Evolutionary conservation across 2,113 vertebrate genomes (phyloP), one percentile per base, ranked within the genome.

Genomic region (Glareola pratincola): DNA sequence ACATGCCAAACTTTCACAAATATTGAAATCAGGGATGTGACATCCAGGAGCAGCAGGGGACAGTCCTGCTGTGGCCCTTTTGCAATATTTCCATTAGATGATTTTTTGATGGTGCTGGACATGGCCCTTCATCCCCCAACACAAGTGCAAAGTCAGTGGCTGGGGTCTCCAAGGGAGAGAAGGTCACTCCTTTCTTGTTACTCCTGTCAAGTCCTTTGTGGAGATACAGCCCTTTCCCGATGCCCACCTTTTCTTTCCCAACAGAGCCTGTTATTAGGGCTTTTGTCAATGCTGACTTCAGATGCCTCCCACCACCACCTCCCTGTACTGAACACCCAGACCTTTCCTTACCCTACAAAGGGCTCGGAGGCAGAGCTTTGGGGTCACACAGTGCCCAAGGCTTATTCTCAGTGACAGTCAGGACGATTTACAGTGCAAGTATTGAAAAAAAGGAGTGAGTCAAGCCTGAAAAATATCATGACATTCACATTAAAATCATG

Each of bases 391-490:
- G 22, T 16, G 39, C 30, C 87, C 62, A 41, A 56, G 51, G 48
- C 47, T 90, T 56, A 26, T 14, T 14, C 32, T 57, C 30, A 64
- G 22, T n/a, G 45, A 32, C 36, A 85, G 15, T 30, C 50, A 85
- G 80, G 77, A 56, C 50, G 72, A 72, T 72, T 86, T 62, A 57
- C 37, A 68, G 66, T 41, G 20, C 7, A 51, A 73, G 34, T n/a
- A 41, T 24, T 78, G 62, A 50, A 84, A 60, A 71, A 88, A 41
- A 57, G 2, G 24, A 66, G 37, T 79, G 87, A 92, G 29, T 92
- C 91, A 94, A 67, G 81, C 37, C 84, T 73, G 66, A 67, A 95
- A 95, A 95, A 95, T 71, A 85, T 23, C 66, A 43, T 62, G 66
- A 5, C 41, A 85, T 97, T 80, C 77, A 79, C 67, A 41, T 47